phyloP scores from a whole-genome alignment of 2,888 invertebrate genomes.

The Argyresthia goedartella region DNA sequence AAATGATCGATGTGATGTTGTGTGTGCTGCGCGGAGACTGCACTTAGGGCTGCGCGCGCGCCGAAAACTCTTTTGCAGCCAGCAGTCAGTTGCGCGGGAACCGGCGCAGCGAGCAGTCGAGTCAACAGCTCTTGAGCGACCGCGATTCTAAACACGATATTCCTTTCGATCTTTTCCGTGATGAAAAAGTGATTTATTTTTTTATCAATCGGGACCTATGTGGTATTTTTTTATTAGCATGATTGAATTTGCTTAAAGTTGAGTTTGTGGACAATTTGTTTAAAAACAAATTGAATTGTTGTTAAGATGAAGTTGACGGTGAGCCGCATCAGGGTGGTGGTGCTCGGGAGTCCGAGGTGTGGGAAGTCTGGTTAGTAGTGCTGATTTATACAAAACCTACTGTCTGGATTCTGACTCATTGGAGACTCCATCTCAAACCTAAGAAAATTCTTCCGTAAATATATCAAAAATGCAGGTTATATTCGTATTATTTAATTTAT shows the following conservation, averaged over 20 bases:
- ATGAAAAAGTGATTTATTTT: conserved; percentile 26
- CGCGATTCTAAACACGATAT: conserved; percentile 34
- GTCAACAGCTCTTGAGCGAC: conserved; percentile 19
- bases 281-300: too few species aligned
- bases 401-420: neutral
- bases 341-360: conserved; percentile 81
- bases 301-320: conserved; percentile 79
- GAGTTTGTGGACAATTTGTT: conserved; percentile 23
- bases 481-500: too few species aligned
- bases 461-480: neutral
- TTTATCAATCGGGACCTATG: neutral
- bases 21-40: too few species aligned
- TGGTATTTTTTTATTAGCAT: conserved; percentile 22
- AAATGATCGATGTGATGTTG: too few species aligned
- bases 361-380: conserved; percentile 81
- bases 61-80: conserved; percentile 7
- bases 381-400: neutral
- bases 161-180: conserved; percentile 49
- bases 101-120: conserved; percentile 25
- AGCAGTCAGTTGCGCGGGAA: conserved; percentile 35
- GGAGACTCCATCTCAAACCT: neutral
- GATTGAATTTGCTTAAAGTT: conserved; percentile 17
- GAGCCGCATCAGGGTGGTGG: conserved; percentile 84
- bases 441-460: neutral
- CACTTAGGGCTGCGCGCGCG: neutral